These are phyloP conservation scores for Patella pellucida DNA, from an alignment of 2,888 invertebrate genomes.

Conservation along the genomic window DNA sequence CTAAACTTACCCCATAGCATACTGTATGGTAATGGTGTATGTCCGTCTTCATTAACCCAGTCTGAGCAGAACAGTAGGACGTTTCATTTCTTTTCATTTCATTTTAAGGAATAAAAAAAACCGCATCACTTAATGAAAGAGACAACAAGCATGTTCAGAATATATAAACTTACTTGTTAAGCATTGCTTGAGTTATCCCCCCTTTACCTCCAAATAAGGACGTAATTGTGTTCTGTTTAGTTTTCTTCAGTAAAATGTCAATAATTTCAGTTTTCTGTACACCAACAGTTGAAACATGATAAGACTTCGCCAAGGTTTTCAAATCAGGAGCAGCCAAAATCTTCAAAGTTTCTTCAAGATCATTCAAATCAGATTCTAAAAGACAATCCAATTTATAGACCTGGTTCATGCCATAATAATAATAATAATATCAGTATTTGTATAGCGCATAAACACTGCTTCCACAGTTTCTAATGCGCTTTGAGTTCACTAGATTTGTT, in stretches of 20 bases:
- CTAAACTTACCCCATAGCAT: no score
- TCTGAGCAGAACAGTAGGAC: no score
- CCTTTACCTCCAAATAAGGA: constrained; percentile 54
- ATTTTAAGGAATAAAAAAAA: no score
- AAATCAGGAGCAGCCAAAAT: constrained; percentile 68
- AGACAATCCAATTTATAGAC: background rate
- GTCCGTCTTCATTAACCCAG: no score
- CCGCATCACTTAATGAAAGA: background rate
- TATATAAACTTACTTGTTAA: constrained; percentile 41
- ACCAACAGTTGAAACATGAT: constrained; percentile 48
- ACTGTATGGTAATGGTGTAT: no score
- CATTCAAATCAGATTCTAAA: constrained; percentile 49
- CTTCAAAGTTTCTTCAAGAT: constrained; percentile 63
- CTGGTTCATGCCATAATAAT: no score
- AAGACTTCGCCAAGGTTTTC: constrained; percentile 67
- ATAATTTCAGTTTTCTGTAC: constrained; percentile 58
- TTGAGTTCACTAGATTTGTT: no score
- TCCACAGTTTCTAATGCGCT: no score
- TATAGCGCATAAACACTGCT: no score
- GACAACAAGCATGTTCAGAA: background rate
- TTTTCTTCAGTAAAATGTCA: constrained; percentile 65
- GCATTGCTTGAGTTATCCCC: constrained; percentile 31
- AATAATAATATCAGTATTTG: no score
- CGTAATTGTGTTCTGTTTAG: constrained; percentile 61
- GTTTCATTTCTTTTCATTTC: no score